Conservation (phyloP, 2,797 vertebrate species). For the Mastacembelus armatus region DNA sequence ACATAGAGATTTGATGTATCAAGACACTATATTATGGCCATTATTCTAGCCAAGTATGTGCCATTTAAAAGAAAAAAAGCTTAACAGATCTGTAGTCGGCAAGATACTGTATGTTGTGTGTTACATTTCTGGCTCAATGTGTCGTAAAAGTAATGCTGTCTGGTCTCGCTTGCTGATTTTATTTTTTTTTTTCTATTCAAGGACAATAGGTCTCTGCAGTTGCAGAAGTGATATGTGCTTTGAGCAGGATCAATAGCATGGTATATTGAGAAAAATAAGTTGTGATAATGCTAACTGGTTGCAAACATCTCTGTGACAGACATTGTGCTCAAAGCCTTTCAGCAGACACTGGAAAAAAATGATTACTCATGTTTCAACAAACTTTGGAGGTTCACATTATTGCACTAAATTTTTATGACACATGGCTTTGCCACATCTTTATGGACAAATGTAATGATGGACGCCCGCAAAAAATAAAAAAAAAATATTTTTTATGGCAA, state of each 20-base stretch:
- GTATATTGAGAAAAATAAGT: conserved; percentile 79
- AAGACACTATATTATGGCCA: conserved; percentile 86
- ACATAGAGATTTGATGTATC: conserved; percentile 85
- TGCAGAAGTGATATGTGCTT: conserved; percentile 84
- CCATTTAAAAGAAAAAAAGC: conserved; percentile 80
- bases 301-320: conserved; percentile 84
- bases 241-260: conserved; percentile 86
- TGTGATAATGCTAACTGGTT: conserved; percentile 83
- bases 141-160: conserved; percentile 86
- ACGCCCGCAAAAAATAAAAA: conserved; percentile 84
- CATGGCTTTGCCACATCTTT: conserved; percentile 94
- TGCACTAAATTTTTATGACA: conserved; percentile 99
- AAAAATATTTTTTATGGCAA: conserved; percentile 88
- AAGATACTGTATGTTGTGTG: conserved; percentile 87
- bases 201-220: conserved; percentile 82
- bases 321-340: conserved; percentile 82
- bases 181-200: conserved; percentile 79
- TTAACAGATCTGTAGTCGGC: conserved; percentile 83
- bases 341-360: conserved; percentile 85
- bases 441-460: conserved; percentile 96
- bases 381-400: conserved; percentile 94
- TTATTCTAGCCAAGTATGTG: conserved; percentile 85
- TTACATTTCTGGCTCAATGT: conserved; percentile 86
- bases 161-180: conserved; percentile 86
- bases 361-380: conserved; percentile 87